These are phyloP conservation scores for Eretmocerus hayati DNA, from an alignment of 2,888 invertebrate genomes.

Conservation along the genomic window DNA sequence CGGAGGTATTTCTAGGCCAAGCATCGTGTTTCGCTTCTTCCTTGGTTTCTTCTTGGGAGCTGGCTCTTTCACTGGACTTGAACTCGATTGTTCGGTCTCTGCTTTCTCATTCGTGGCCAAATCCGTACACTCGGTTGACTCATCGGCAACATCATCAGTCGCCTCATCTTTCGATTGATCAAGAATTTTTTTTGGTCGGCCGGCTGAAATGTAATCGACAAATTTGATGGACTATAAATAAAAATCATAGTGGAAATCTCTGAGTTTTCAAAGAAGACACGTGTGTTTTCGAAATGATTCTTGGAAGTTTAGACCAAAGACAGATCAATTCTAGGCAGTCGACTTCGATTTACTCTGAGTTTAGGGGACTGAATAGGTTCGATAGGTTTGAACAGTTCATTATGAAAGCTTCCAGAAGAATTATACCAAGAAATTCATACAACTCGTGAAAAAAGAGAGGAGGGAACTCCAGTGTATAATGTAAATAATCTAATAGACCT, in stretches of 20 bases:
- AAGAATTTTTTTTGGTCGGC: constrained; percentile 2
- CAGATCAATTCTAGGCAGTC: too few relatives aligned
- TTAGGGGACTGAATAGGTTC: too few relatives aligned
- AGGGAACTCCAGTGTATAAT: too few relatives aligned
- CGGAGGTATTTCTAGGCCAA: constrained; percentile 49
- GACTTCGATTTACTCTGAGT: too few relatives aligned
- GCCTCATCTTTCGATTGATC: constrained; percentile 6
- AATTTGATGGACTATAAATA: neutral
- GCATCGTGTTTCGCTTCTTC: constrained; percentile 45
- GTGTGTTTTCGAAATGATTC: too few relatives aligned
- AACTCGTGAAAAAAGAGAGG: too few relatives aligned
- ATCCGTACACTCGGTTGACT: constrained; percentile 3
- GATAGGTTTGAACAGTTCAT: too few relatives aligned
- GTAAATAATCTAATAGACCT: too few relatives aligned
- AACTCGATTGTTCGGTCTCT: too few relatives aligned
- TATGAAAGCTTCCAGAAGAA: too few relatives aligned
- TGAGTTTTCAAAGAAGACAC: neutral
- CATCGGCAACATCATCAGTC: constrained; percentile 5
- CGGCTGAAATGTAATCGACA: constrained; percentile 2
- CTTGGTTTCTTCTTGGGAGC: constrained; percentile 30
- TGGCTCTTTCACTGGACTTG: neutral
- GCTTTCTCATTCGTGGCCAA: constrained; percentile 7
- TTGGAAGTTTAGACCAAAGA: neutral
- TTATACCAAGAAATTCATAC: too few relatives aligned
- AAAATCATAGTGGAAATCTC: neutral